These are phyloP conservation scores for Cathartes aura DNA, from an alignment of 2,113 vertebrate genomes.

Conservation along the genomic window DNA sequence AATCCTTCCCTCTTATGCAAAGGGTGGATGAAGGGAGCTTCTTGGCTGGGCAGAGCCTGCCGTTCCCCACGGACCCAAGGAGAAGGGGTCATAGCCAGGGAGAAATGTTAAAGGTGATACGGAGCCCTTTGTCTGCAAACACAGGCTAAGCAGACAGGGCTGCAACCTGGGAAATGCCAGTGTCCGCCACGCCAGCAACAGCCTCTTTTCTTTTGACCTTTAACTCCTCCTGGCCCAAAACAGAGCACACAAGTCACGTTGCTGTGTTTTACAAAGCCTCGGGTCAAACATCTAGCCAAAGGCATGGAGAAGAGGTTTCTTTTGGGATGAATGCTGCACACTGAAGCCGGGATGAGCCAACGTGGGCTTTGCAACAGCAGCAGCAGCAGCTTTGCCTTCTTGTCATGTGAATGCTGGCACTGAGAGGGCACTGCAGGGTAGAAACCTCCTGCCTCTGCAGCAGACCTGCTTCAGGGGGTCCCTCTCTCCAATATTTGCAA, in stretches of 20 bases:
- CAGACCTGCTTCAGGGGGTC: not conserved
- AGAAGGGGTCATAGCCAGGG: not conserved
- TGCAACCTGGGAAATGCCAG: not conserved
- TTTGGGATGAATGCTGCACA: fast-evolving
- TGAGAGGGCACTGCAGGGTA: not conserved
- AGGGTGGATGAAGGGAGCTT: not conserved
- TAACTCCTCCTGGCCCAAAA: not conserved
- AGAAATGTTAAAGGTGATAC: not conserved
- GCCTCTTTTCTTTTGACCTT: not conserved
- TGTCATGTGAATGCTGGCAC: fast-evolving
- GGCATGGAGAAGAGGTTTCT: not conserved
- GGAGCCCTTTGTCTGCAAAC: not conserved
- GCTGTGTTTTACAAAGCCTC: not conserved
- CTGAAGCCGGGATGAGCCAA: not conserved
- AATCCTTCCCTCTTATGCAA: not conserved
- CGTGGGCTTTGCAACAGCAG: not conserved
- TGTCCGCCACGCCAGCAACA: not conserved
- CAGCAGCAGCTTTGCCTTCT: not conserved
- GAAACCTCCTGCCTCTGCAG: not conserved
- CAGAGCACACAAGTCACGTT: not conserved
- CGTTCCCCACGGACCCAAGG: not conserved
- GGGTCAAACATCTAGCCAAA: not conserved
- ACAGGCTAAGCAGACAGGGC: not conserved
- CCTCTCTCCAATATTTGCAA: fast-evolving
- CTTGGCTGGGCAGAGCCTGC: not conserved